Conservation (phyloP, 2,888 invertebrate genomes). For the Diaphora mendica region DNA sequence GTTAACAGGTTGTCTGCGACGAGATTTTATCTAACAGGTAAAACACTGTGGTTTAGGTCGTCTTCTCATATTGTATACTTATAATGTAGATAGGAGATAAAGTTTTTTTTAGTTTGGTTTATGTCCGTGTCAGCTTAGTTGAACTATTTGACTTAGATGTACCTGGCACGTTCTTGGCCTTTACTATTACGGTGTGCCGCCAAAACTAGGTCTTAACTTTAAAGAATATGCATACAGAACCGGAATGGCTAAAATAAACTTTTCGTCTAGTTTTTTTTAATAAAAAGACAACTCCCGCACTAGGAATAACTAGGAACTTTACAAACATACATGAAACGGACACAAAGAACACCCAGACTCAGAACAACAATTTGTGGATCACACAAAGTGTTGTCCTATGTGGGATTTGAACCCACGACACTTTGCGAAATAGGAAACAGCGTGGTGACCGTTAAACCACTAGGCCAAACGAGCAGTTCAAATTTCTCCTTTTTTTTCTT, state of each 20-base stretch:
- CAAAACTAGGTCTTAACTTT: background rate
- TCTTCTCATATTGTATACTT: slow-evolving; percentile 24
- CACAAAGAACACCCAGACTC: too few relatives aligned
- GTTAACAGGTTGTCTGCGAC: slow-evolving; percentile 41
- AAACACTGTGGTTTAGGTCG: slow-evolving; percentile 35
- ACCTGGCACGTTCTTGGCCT: background rate
- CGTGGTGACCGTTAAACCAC: too few relatives aligned
- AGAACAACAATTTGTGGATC: too few relatives aligned
- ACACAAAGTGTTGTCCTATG: too few relatives aligned
- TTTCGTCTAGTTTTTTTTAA: background rate
- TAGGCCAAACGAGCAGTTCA: too few relatives aligned
- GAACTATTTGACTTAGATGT: slow-evolving; percentile 6
- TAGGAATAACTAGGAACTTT: too few relatives aligned
- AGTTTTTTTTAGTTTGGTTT: slow-evolving; percentile 17
- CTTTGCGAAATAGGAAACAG: too few relatives aligned
- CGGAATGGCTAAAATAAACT: background rate
- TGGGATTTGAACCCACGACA: too few relatives aligned
- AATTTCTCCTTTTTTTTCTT: too few relatives aligned
- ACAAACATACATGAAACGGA: too few relatives aligned
- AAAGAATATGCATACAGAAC: background rate
- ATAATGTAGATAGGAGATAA: slow-evolving; percentile 35
- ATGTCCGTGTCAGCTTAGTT: slow-evolving; percentile 10
- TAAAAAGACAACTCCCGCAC: too few relatives aligned
- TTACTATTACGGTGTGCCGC: background rate
- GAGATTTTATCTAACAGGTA: slow-evolving; percentile 55